These are phyloP conservation scores for Thinocorus orbignyianus DNA, from an alignment of 2,113 vertebrate species.

Conservation along the genomic window DNA sequence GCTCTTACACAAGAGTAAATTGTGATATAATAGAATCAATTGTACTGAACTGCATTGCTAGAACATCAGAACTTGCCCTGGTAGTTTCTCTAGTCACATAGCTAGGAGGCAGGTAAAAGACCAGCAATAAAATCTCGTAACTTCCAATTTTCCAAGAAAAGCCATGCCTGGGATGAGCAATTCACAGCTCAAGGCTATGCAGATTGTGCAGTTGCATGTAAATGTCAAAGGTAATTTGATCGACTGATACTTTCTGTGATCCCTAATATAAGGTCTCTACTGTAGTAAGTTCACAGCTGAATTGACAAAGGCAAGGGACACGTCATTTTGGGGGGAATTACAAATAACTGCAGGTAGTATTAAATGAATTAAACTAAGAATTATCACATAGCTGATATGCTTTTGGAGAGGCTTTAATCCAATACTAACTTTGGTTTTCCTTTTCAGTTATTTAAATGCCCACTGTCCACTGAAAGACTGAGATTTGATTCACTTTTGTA, in stretches of 20 bases:
- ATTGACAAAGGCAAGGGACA: neutral
- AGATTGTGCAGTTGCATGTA: neutral
- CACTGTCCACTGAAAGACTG: neutral
- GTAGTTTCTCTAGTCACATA: neutral
- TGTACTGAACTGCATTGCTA: neutral
- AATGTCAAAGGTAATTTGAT: neutral
- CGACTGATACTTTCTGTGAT: neutral
- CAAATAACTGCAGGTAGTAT: neutral
- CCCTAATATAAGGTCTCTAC: neutral
- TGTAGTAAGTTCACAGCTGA: neutral
- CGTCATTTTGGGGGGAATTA: neutral
- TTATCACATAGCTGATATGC: neutral
- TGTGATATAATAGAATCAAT: neutral
- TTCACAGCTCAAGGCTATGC: neutral
- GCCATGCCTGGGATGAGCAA: neutral
- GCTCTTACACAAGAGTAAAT: neutral
- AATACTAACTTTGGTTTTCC: neutral
- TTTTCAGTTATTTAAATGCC: neutral
- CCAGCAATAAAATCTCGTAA: rapidly evolving
- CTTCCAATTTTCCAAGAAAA: neutral
- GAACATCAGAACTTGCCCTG: neutral
- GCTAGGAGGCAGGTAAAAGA: neutral
- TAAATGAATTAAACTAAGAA: neutral
- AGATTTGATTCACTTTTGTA: neutral
- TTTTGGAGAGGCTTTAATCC: neutral